Conservation (phyloP, 1,140 invertebrate genomes). For the Drosophila carrolli region DNA sequence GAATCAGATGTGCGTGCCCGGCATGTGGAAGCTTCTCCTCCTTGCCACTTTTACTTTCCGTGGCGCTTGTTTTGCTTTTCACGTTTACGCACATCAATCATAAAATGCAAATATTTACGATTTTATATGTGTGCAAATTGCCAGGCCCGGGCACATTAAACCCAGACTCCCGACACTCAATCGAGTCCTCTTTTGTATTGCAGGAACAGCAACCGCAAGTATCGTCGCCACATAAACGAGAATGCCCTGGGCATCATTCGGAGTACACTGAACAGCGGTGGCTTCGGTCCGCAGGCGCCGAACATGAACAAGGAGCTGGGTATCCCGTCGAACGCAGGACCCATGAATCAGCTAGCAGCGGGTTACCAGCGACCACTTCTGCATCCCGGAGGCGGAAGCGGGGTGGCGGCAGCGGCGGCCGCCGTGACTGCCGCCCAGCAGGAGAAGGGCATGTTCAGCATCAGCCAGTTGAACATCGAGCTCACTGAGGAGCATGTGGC, state of each 20-base stretch:
- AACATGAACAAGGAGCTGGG: conserved; percentile 80
- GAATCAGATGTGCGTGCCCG: conserved; percentile 60
- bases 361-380: conserved; percentile 80
- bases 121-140: conserved; percentile 79
- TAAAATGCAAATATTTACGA: conserved; percentile 82
- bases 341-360: conserved; percentile 79
- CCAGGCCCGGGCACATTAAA: conserved; percentile 39
- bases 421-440: conserved; percentile 78
- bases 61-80: conserved; percentile 42
- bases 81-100: conserved; percentile 73
- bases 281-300: conserved; percentile 80
- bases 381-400: conserved; percentile 79
- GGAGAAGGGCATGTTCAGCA: conserved; percentile 82
- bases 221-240: conserved; percentile 80
- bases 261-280: conserved; percentile 74
- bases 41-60: conserved; percentile 6
- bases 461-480: conserved; percentile 86
- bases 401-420: conserved; percentile 76
- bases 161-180: conserved; percentile 19
- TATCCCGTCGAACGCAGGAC: conserved; percentile 77
- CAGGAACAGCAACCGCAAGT: conserved; percentile 79
- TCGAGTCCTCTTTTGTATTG: conserved; percentile 27
- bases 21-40: conserved; percentile 44
- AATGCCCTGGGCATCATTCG: conserved; percentile 78
- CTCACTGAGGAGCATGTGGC: conserved; percentile 87